Evolutionary conservation across 2,797 vertebrate genomes (phyloP), one percentile per base, ranked within the genome.

Genomic region (Nothura maculosa): DNA sequence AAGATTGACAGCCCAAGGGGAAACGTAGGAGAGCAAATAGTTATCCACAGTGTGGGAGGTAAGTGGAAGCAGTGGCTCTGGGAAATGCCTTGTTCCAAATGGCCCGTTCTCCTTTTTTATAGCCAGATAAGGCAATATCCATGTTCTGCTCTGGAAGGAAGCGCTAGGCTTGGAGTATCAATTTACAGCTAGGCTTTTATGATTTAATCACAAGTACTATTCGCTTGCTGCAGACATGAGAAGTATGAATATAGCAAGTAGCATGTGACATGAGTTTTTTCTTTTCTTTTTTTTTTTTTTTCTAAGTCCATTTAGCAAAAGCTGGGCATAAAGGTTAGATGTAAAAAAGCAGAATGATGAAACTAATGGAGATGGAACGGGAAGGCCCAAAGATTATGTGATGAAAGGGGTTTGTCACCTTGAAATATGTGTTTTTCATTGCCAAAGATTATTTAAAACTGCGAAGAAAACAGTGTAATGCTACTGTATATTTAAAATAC

Each of bases 21-120:
- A 77, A 93, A 88, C 92, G 93, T 95, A 95, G 94, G 88, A 96
- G 94, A 96, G 95, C 94, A 94, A 96, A 95, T 10, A 96, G 88
- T 66, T 90, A 90, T 81, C 86, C 93, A 55, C 94, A 93, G 94
- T 94, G 92, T 93, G 95, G 93, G 90, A 94, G 93, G 81, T 55
- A 19, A 96, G 94, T 75, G 86, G 94, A 95, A 95, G 88, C 90
- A 94, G 81, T 75, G 85, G 62, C 93, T 96, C 90, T 92, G 90
- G 47, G 89, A 89, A 89, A 76, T 1, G 12, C 74, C 69, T 96
- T 94, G 95, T 95, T 94, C 92, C 94, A 78, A 68, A 73, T 80
- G 84, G 86, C 43, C 87, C 69, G 83, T 87, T 79, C 45, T 72
- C 72, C 76, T 55, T 57, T 88, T 94, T 96, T 93, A 81, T 90